Evolutionary conservation across 2,797 vertebrate genomes (phyloP).

Genomic region (Cyprinodon diabolis): DNA sequence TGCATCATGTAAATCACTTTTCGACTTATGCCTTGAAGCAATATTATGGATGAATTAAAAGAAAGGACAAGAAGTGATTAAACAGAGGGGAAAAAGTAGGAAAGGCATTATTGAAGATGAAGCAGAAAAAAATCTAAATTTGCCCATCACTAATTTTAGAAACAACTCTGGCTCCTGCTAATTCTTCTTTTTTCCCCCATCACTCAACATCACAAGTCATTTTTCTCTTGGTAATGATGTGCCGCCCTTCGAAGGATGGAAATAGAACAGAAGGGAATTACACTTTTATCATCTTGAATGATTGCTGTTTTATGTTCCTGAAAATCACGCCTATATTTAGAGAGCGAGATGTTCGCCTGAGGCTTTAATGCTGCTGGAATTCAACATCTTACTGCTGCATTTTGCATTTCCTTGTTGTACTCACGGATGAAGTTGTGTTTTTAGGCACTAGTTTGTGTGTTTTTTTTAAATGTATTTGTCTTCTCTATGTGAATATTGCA

Average conservation of each 20-base stretch:
- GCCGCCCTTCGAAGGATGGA: conserved; percentile 46
- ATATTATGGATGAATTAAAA: conserved; percentile 57
- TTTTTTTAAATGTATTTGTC: neutral
- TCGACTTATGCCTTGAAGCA: conserved; percentile 43
- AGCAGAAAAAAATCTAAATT: conserved; percentile 46
- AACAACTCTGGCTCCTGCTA: conserved; percentile 52
- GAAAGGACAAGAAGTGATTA: conserved; percentile 33
- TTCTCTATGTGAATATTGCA: neutral
- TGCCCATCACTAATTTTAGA: conserved; percentile 63
- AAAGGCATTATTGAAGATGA: conserved; percentile 29
- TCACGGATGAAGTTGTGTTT: neutral
- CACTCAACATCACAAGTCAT: conserved; percentile 46
- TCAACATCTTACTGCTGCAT: conserved; percentile 17
- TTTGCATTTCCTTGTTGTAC: conserved; percentile 3
- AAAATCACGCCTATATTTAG: conserved; percentile 74
- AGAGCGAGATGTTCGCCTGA: conserved; percentile 34
- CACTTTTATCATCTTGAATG: conserved; percentile 66
- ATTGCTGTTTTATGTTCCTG: conserved; percentile 54
- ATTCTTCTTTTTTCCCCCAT: conserved; percentile 63
- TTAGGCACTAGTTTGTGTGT: neutral
- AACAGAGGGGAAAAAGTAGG: conserved; percentile 18
- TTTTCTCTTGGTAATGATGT: conserved; percentile 46
- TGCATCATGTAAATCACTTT: conserved; percentile 55
- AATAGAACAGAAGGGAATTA: conserved; percentile 68
- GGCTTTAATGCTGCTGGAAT: conserved; percentile 54